phyloP scores from a whole-genome alignment of 2,888 invertebrate species.

The Rhaphigaster nebulosa region DNA sequence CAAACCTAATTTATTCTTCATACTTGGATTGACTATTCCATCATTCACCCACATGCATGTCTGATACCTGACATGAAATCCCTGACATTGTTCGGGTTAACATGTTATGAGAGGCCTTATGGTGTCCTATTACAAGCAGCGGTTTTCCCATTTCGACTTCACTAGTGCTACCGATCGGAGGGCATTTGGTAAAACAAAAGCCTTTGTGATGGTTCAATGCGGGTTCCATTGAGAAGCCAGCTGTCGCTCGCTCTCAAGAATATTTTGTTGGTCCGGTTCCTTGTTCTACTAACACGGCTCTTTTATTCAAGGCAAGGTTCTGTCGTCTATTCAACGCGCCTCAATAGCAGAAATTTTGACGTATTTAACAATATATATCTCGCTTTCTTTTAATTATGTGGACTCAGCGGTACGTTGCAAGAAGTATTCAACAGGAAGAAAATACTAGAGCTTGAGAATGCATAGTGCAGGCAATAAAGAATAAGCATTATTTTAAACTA shows the following conservation, averaged over 20 bases:
- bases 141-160: slow-evolving; percentile 42
- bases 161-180: slow-evolving; percentile 45
- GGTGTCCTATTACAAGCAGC: slow-evolving; percentile 32
- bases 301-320: slow-evolving; percentile 23
- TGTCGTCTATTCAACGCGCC: background rate
- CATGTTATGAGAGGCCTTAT: background rate
- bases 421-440: background rate
- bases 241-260: slow-evolving; percentile 50
- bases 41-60: background rate
- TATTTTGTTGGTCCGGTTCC: slow-evolving; percentile 44
- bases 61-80: background rate
- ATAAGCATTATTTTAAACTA: too few relatives aligned
- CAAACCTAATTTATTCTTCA: background rate
- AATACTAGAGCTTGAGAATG: too few relatives aligned
- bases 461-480: too few relatives aligned
- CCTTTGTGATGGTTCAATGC: slow-evolving; percentile 51
- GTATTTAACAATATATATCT: slow-evolving; percentile 39
- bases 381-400: background rate
- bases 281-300: background rate
- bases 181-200: slow-evolving; percentile 58
- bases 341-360: slow-evolving; percentile 24
- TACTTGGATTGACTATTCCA: background rate
- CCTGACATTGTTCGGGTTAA: background rate
- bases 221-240: slow-evolving; percentile 36
- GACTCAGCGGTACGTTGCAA: background rate